Evolutionary conservation across 2,888 invertebrate genomes (phyloP), one percentile per base, ranked within the genome.

Genomic region (Lithophane ornitopus): DNA sequence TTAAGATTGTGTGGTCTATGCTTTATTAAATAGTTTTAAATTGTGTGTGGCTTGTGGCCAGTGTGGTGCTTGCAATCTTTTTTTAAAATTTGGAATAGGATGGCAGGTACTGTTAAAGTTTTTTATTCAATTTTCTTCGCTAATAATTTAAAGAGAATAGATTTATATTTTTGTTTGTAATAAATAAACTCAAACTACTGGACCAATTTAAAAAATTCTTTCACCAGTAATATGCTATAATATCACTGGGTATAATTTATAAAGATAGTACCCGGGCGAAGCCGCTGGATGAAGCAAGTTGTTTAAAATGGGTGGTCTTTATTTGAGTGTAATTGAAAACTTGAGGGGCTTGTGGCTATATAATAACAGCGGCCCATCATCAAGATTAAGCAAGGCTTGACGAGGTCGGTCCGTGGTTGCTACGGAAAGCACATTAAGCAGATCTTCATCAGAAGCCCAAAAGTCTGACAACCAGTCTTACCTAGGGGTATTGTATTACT

Each of bases 91-190:
- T 41, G 39, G 28, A 28, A 28, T 39, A 58, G 0, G 2, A 72
- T 73, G 76, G 54, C 62, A 63, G 72, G 81, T 84, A 76, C 19
- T 59, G 11, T 59, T 59, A 26, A 28, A 0, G 0, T 46, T 58
- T 54, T 44, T 56, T 70, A 3, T 12, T 59, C 4, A 6, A 34
- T 34, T 34, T 34, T 34, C 34, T 4, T 6, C 34, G 6, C 34
- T 34, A 34, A 34, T 34, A 34, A 6, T 34, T 34, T 34, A 6
- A 6, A 6, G 34, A 34, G 34, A 34, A 34, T 6, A 34, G 4
- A 34, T 34, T 34, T 34, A 6, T 34, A 34, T 34, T 6, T 6
- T 34, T 6, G 34, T 34, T 34, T 34, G 34, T 34, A 34, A 34
- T 34, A 6, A 34, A 34, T 34, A 34, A 34, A 6, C 34, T 6